Base-by-base conservation (phyloP, 2,888 invertebrate genomes). In the Hesperia comma region DNA sequence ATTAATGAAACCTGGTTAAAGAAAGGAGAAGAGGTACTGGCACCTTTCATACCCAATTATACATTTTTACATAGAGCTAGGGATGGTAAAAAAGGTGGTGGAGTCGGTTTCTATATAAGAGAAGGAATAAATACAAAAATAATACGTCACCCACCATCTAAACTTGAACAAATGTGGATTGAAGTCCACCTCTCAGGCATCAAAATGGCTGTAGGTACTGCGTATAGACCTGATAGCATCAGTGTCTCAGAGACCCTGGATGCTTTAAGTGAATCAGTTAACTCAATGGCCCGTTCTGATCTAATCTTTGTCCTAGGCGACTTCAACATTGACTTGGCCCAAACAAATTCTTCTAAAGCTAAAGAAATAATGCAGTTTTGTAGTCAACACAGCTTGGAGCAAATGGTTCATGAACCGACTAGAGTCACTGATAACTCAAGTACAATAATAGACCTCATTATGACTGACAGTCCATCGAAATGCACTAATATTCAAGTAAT, bases 1-100 rank as follows among this genome's bases (percentile, higher is more conserved):
- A 15, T 69, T 12, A 69, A 69, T 54, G 69, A 69, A 61, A 69
- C 69, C 1, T 69, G 69, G 69, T 17, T 69, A 2, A 68, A 37
- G 46, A 15, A n/a, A 7, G 69, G 68, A 12, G 62, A 69, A 56
- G 67, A 61, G 1, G 21, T 0, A 6, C 26, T 46, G n/a, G 68
- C 63, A 7, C 68, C 68, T 12, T 10, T 2, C 2, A 21, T 67
- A 43, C 61, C 61, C 1, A 49, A 54, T 2, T 69, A 69, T 41
- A 61, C 10, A 14, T 62, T 64, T 57, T 3, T 62, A 21, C 62
- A 67, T n/a, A 67, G 33, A 61, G 54, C 62, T 7, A 8, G 62
- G 8, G 21, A 51, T 21, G 69, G 10, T 17, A 68, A 10, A 51
- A 72, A 14, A 69, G 32, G 54, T 14, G 43, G 73, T 0, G 72